Evolutionary conservation across 2,888 invertebrate genomes (phyloP).

Genomic region (Eupithecia dodoneata): DNA sequence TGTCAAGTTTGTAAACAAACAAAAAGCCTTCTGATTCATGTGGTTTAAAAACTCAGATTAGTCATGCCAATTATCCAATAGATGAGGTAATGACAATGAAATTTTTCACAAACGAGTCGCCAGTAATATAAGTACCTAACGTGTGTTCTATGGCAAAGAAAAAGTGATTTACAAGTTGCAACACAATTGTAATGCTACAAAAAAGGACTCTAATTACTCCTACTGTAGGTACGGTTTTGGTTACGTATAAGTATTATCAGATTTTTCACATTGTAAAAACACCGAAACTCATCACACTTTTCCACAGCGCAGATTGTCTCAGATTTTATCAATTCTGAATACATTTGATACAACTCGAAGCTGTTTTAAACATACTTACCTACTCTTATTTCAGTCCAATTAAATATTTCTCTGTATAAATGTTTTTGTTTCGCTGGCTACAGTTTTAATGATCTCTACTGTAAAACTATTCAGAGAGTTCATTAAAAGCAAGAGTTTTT

Average conservation of each 20-base stretch:
- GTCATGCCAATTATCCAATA: neutral
- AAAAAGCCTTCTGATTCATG: neutral
- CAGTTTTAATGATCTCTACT: constrained; percentile 49
- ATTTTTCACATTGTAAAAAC: neutral
- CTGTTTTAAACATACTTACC: too few species aligned
- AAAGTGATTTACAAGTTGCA: neutral
- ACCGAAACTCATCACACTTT: neutral
- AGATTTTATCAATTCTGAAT: too few species aligned
- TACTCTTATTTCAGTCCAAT: constrained; percentile 3
- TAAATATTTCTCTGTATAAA: constrained; percentile 1
- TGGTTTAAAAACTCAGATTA: neutral
- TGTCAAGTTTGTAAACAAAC: neutral
- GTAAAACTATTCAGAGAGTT: constrained; percentile 65
- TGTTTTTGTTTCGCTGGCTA: constrained; percentile 5
- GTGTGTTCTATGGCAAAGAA: neutral
- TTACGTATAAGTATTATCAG: neutral
- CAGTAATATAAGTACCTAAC: neutral
- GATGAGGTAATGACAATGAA: neutral
- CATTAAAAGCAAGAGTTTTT: constrained; percentile 49
- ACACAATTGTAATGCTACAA: neutral
- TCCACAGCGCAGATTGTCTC: too few species aligned
- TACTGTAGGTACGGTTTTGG: neutral
- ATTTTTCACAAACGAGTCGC: neutral
- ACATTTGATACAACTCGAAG: too few species aligned
- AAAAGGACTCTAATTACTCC: neutral